phyloP scores from a whole-genome alignment of 2,113 vertebrate species.

The Pomatostomus ruficeps region DNA sequence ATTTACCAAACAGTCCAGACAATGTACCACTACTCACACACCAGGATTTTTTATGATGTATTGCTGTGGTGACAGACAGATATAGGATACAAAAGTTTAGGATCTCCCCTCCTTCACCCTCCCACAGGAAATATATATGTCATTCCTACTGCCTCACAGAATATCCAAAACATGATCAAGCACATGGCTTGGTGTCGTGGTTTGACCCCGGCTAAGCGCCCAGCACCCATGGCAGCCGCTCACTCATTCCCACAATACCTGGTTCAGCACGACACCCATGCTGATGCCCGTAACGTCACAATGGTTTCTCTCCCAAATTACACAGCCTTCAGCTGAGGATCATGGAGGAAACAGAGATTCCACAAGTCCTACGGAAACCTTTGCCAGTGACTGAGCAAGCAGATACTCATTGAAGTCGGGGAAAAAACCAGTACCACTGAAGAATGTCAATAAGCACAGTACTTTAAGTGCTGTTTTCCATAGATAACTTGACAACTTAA shows the following conservation, averaged over 20 bases:
- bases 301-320: neutral
- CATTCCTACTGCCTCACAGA: neutral
- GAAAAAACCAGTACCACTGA: neutral
- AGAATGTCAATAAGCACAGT: neutral
- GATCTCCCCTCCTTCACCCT: neutral
- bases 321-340: neutral
- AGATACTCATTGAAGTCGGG: neutral
- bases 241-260: too few relatives aligned
- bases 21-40: neutral
- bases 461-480: neutral
- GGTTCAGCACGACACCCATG: neutral
- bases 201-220: too few relatives aligned
- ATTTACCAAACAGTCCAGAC: neutral
- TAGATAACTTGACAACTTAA: neutral
- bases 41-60: accelerated
- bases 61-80: neutral
- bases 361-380: neutral
- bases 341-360: neutral
- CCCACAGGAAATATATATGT: neutral
- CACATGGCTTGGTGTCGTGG: neutral
- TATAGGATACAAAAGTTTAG: neutral
- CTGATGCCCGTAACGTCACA: accelerated
- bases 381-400: neutral
- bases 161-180: neutral
- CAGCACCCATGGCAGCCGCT: too few relatives aligned